Percentiles rank a stretch among this genome's conserved stretches.
Evolutionary conservation across 2,888 invertebrate genomes (phyloP).

Genomic region (Tachystola acroxantha): DNA sequence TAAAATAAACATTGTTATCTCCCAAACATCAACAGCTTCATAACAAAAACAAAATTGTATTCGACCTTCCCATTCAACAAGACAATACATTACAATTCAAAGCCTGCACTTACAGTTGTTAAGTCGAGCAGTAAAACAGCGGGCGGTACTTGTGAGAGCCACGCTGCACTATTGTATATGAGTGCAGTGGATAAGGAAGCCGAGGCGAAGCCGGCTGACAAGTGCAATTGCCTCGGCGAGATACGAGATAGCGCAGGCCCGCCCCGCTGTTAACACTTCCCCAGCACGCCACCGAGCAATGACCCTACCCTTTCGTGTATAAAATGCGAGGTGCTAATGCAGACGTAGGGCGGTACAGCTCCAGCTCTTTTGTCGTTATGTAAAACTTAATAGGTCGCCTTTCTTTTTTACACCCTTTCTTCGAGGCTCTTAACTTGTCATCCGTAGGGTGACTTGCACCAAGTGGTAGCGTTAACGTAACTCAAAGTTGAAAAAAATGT

Average conservation of each 20-base stretch:
- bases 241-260: constrained; percentile 64
- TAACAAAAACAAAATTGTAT: no score
- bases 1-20: no score
- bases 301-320: constrained; percentile 21
- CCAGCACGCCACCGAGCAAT: constrained; percentile 48
- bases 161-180: constrained; percentile 1
- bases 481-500: no score
- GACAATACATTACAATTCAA: constrained; percentile 7
- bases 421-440: no score
- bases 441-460: no score
- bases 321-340: constrained; percentile 4
- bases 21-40: no score
- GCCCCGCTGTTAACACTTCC: constrained; percentile 61
- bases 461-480: no score
- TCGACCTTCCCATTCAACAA: no score
- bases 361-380: background rate
- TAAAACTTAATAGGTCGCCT: no score
- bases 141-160: constrained; percentile 1
- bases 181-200: constrained; percentile 15
- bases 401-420: no score
- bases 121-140: background rate
- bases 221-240: constrained; percentile 56
- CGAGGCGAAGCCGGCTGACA: constrained; percentile 42
- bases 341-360: constrained; percentile 4
- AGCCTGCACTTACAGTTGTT: constrained; percentile 7